A percentile compares a stretch with the other conserved stretches of the same genome.
These are phyloP conservation scores for Drosophila mimica DNA, from an alignment of 2,888 invertebrate species.

Conservation along the genomic window DNA sequence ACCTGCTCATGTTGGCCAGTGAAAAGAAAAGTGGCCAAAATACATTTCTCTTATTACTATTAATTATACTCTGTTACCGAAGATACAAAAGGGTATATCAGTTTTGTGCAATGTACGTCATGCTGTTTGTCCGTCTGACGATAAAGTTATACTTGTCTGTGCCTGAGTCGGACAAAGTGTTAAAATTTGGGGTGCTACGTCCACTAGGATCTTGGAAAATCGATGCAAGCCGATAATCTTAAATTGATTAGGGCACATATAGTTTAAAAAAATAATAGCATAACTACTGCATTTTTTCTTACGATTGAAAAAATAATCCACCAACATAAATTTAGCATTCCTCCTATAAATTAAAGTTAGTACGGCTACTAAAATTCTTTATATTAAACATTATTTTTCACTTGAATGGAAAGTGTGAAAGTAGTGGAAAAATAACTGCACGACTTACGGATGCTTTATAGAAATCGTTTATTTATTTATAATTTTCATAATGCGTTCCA, in stretches of 20 bases:
- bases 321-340: not conserved
- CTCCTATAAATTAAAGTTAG: not conserved
- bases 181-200: not conserved
- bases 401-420: not conserved
- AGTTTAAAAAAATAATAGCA: not conserved
- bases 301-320: not conserved
- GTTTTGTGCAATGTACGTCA: not conserved
- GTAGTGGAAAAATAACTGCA: not conserved
- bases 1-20: constrained; percentile 45
- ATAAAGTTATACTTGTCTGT: not conserved
- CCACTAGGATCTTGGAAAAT: no score
- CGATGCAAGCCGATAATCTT: not conserved
- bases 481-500: no score
- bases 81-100: not conserved
- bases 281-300: not conserved
- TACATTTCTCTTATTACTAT: constrained; percentile 33
- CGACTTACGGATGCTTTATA: no score
- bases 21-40: constrained; percentile 58
- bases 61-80: not conserved
- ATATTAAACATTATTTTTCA: not conserved
- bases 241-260: not conserved
- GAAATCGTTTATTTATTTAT: no score
- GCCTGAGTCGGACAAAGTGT: not conserved
- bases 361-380: not conserved
- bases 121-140: not conserved